Evolutionary conservation across 2,888 invertebrate genomes (phyloP), one percentile per base, ranked within the genome.

Genomic region (Amphiduros pacificus): DNA sequence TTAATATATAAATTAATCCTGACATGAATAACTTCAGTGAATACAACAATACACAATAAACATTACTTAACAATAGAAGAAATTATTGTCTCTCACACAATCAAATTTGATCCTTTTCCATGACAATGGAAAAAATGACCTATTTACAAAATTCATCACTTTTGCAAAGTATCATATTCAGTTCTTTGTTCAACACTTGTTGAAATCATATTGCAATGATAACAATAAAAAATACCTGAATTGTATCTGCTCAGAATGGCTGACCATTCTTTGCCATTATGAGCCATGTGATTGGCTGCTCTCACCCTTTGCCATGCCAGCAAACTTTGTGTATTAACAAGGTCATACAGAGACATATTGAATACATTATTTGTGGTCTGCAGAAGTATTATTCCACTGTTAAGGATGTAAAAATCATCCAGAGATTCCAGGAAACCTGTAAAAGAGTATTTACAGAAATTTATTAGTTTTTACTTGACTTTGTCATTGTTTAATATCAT

Each of bases 301-400:
- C 79, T 67, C 9, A 79, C 77, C 27, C 82, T 63, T 55, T 80
- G 77, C 77, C 80, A 81, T 22, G 80, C 77, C 44, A 81, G 69
- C 40, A 82, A 63, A 3, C 77, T 73, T 31, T 74, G 53, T 1
- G 77, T 71, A 4, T 56, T 69, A 4, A 80, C 75, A 28, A 63
- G 59, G 24, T 74, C 59, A 63, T 78, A 79, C 51, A 80, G 68
- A 1, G 70, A 64, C 5, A 60, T 62, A 65, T 80, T 77, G 67
- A 76, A 78, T 4, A 80, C 69, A 55, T 73, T 76, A 68, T 77
- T 80, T 2, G 80, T 79, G 1, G 80, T 80, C 69, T 79, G 78
- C 22, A 80, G 66, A 74, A 80, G 73, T 4, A 80, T 77, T 70
- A 79, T 67, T 20, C 68, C 56, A 69, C 75, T 76, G 40, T 73